Percentiles rank a stretch among this genome's conserved stretches.
phyloP scores from a whole-genome alignment of 2,113 vertebrate genomes.

The Chaetorhynchus papuensis region DNA sequence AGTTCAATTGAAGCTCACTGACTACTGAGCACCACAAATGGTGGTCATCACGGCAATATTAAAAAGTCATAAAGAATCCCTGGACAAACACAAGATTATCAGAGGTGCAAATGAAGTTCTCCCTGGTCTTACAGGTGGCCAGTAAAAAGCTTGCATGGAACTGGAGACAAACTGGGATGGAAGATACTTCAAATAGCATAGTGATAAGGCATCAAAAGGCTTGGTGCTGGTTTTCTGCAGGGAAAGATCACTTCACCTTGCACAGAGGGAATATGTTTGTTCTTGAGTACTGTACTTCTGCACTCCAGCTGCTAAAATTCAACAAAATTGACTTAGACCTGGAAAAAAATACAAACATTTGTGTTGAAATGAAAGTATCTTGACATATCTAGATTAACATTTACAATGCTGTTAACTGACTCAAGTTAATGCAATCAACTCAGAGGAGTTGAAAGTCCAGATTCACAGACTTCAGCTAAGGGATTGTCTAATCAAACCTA shows the following conservation, averaged over 20 bases:
- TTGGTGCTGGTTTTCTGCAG: background rate
- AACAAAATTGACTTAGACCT: background rate
- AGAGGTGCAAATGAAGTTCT: background rate
- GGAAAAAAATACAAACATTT: background rate
- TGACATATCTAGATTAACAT: background rate
- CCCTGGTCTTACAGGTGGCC: background rate
- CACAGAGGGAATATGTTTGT: background rate
- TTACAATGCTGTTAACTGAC: background rate
- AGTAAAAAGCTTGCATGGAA: background rate
- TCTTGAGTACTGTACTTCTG: background rate
- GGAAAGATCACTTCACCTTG: background rate
- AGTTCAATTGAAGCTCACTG: background rate
- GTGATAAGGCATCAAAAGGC: background rate
- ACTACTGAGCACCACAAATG: background rate
- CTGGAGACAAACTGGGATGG: background rate
- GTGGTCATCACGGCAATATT: background rate
- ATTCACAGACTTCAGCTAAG: background rate
- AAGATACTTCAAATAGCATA: background rate
- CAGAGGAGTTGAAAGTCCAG: background rate
- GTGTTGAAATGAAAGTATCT: background rate
- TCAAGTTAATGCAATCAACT: background rate
- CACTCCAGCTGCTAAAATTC: background rate
- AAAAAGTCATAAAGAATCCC: background rate
- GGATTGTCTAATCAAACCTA: background rate
- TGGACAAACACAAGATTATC: background rate